phyloP scores from a whole-genome alignment of 2,113 vertebrate genomes.

The crab-eating macaque (Macaca fascicularis) region T2T-MFA8v1.1 NC_088385.1:27215501-27216000 shows the following conservation, averaged over 20 bases:
- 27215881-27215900: neutral
- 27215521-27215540: constrained; percentile 11
- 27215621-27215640: neutral
- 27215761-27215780: constrained; percentile 14
- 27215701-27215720: neutral
- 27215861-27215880: constrained; percentile 41
- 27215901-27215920: neutral
- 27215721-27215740: neutral
- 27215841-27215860: constrained; percentile 34
- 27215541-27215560: constrained; percentile 7
- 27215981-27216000: neutral
- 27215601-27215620: constrained; percentile 8
- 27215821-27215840: neutral
- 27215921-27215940: constrained; percentile 51
- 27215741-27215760: neutral
- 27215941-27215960: constrained; percentile 9
- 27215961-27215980: constrained; percentile 44
- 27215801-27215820: neutral
- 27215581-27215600: neutral
- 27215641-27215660: constrained; percentile 9
- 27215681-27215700: constrained; percentile 37
- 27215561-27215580: neutral
- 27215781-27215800: constrained; percentile 51
- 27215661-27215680: neutral
- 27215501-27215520: neutral